Base-by-base conservation (phyloP, 2,888 invertebrate genomes). In the Oligia fasciuncula region DNA sequence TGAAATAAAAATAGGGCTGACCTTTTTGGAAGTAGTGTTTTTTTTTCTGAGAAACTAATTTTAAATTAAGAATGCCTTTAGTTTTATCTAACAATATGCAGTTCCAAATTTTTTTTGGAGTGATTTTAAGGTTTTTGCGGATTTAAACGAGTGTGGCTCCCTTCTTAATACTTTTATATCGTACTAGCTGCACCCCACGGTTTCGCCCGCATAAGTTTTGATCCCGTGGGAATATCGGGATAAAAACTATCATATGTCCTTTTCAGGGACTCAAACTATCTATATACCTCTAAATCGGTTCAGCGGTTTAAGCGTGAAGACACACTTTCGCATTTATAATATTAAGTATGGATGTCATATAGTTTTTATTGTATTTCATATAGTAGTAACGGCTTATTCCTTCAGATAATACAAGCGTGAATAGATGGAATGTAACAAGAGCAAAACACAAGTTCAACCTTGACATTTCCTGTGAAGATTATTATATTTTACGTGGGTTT, bases 401-500 rank as follows among this genome's bases (percentile, higher is more conserved):
- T 17, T 14, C 1, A 40, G 1, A 23, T 0, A 40, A 65, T n/a
- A 68, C 8, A 40, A n/a, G n/a, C n/a, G 0, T 3, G 4, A n/a
- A 40, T 40, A 73, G 11, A 4, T 35, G n/a, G 4, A 40, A 57
- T 17, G 11, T 17, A 35, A 67, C 6, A n/a, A 19, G 40, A 49
- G 49, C 19, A 29, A 57, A 54, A 66, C 13, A 29, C 63, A 2
- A 29, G 29, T 60, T 43, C 11, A 13, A 9, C 65, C 60, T 73
- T 82, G 73, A 57, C 65, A 51, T 65, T 79, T 35, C 13, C 46
- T 23, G 23, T 8, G 17, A 54, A 69, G 29, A 65, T 77, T 49
- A 68, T 81, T 60, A 60, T 29, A 67, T 71, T 57, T 63, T n/a
- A 57, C 84, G 67, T 77, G 49, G 71, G 67, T 35, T 49, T 35